Evolutionary conservation across 2,888 invertebrate genomes (phyloP).

Genomic region (Drosophila conformis): DNA sequence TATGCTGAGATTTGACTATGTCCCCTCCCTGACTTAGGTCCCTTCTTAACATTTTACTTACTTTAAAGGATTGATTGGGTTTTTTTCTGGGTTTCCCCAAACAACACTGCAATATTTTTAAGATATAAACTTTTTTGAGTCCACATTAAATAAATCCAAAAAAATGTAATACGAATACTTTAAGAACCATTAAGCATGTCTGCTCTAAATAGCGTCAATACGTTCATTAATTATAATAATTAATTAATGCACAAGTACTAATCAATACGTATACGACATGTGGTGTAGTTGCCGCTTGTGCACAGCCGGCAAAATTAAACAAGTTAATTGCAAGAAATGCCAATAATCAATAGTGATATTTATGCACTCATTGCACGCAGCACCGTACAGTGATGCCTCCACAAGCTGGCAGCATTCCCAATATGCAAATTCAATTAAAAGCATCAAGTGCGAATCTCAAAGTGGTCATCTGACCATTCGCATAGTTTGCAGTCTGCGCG

Average conservation of each 20-base stretch:
- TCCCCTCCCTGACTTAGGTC: background rate
- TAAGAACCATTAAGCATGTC: background rate
- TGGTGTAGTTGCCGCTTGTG: slow-evolving; percentile 10
- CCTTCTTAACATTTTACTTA: background rate
- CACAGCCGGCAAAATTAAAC: slow-evolving; percentile 26
- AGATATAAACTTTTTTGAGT: background rate
- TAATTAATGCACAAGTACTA: background rate
- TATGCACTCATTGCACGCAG: background rate
- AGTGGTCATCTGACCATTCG: slow-evolving; percentile 4
- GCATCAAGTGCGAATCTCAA: background rate
- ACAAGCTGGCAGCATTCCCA: background rate
- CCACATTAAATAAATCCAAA: background rate
- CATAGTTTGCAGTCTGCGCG: slow-evolving; percentile 16
- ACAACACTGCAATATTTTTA: background rate
- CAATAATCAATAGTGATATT: slow-evolving; percentile 19
- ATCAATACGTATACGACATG: slow-evolving; percentile 29
- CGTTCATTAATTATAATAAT: slow-evolving; percentile 25
- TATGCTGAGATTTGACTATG: background rate
- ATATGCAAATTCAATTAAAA: slow-evolving; percentile 34
- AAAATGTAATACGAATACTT: background rate
- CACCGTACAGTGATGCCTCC: background rate
- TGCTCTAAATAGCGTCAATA: background rate
- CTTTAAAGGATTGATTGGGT: background rate
- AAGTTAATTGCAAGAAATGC: slow-evolving; percentile 25
- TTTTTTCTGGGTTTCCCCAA: background rate